Base-by-base conservation (phyloP, 1,140 invertebrate species). In the Calephelis virginiensis region DNA sequence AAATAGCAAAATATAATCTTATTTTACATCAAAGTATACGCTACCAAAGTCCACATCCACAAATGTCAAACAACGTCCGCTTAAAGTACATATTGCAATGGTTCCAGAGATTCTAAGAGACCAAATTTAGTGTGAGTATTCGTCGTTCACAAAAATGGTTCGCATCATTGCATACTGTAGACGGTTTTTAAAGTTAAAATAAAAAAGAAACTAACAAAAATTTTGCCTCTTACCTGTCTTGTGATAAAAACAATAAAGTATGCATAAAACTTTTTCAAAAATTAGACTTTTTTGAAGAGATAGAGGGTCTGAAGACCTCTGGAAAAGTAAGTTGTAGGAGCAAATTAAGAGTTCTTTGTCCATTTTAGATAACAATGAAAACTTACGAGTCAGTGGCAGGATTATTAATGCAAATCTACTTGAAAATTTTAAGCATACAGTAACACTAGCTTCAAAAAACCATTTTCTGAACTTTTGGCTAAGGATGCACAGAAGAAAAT, bases 391-490 rank as follows among this genome's bases (percentile, higher is more conserved):
- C 2, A 63, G 71, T 43, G 71, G 68, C 10, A 53, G 72, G 3
- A 2, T 73, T 11, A 46, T 66, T 14, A 37, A 67, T 17, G 49
- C 65, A 13, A 46, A 61, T 47, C 38, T 59, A n/a, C 48, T 40
- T 64, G 38, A 48, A 45, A 53, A 68, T 14, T 63, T 61, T 53
- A 74, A 73, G 47, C 71, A 73, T 49, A 68, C 71, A 14, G 45
- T 73, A 10, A 67, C 70, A 10, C n/a, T 70, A 46, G 68, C 71
- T 5, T 14, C 12, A 43, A 67, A 63, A 14, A 63, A 50, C 8
- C 48, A 65, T 63, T 66, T 72, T 0, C 70, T 11, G 5, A 72
- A 46, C 48, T 72, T 14, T 47, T 69, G 11, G 37, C 70, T n/a
- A 65, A 61, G 38, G 68, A 73, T 43, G 68, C 68, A 47, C 71